Percentiles rank a stretch among this genome's conserved stretches.
phyloP scores from a whole-genome alignment of 1,140 invertebrate species.

The Achatina immaculata region DNA sequence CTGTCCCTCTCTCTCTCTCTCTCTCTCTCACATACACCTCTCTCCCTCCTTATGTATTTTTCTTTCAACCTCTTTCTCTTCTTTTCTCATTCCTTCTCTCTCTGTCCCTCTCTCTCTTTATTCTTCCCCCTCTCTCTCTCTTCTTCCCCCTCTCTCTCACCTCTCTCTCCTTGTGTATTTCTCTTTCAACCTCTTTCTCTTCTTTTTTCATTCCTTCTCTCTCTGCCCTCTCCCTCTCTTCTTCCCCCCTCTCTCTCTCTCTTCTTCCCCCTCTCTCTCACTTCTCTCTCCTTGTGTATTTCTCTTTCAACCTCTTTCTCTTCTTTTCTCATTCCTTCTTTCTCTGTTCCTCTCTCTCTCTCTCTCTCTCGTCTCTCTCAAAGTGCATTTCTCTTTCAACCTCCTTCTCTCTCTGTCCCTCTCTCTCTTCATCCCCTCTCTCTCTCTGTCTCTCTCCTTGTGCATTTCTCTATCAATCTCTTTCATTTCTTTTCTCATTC shows the following conservation, averaged over 20 bases:
- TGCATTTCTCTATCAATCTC: neutral
- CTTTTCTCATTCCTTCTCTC: neutral
- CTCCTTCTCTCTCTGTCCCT: neutral
- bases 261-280: neutral
- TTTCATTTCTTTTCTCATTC: neutral
- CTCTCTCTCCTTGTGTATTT: neutral
- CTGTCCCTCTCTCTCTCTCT: slow-evolving; percentile 21
- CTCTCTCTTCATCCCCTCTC: slow-evolving; percentile 7
- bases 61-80: neutral
- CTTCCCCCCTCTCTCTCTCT: neutral
- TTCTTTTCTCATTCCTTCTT: no score
- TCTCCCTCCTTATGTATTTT: neutral
- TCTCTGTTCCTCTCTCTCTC: neutral
- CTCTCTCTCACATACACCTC: neutral
- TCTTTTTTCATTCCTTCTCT: no score
- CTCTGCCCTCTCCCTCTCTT: no score
- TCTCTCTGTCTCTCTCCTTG: neutral
- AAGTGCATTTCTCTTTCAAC: no score
- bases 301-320: neutral
- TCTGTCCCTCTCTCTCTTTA: neutral
- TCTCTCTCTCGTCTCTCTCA: neutral
- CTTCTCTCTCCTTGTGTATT: neutral
- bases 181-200: no score
- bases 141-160: neutral
- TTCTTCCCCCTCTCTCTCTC: neutral